These are phyloP conservation scores for Leuciscus idus DNA, from an alignment of 2,113 vertebrate species.

Conservation along the genomic window DNA sequence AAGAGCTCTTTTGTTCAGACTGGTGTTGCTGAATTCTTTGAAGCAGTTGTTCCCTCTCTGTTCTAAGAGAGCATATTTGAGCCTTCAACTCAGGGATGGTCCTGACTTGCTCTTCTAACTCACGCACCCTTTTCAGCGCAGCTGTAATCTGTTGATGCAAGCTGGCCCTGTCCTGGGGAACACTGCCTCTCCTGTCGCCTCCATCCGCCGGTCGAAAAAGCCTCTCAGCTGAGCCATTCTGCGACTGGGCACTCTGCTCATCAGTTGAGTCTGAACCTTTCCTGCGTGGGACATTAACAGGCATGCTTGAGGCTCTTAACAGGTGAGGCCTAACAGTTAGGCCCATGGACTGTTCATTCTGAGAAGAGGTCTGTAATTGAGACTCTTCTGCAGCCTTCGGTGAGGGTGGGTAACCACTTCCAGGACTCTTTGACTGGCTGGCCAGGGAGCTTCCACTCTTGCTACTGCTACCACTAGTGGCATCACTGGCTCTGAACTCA, in stretches of 20 bases:
- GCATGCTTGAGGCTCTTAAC: slow-evolving; percentile 91
- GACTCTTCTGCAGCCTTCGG: slow-evolving; percentile 69
- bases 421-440: slow-evolving; percentile 41
- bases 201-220: slow-evolving; percentile 68
- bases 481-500: slow-evolving; percentile 62
- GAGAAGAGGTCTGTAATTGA: slow-evolving; percentile 57
- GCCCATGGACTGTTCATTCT: slow-evolving; percentile 64
- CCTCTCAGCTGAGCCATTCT: slow-evolving; percentile 64
- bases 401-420: slow-evolving; percentile 67
- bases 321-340: slow-evolving; percentile 85
- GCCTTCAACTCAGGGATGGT: slow-evolving; percentile 77
- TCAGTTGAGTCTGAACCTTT: slow-evolving; percentile 70
- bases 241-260: slow-evolving; percentile 68
- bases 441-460: slow-evolving; percentile 22
- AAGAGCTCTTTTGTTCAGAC: slow-evolving; percentile 10
- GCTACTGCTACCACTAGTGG: slow-evolving; percentile 57
- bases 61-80: slow-evolving; percentile 73
- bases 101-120: slow-evolving; percentile 74
- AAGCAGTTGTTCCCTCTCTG: slow-evolving; percentile 69
- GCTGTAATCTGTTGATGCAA: slow-evolving; percentile 76
- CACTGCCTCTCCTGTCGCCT: slow-evolving; percentile 55
- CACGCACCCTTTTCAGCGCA: slow-evolving; percentile 73
- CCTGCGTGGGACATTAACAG: slow-evolving; percentile 80
- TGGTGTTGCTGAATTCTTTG: slow-evolving; percentile 69
- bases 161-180: slow-evolving; percentile 63